Evolutionary conservation across 1,140 invertebrate species (phyloP), one percentile per base, ranked within the genome.

Genomic region (Leucophenga varia): DNA sequence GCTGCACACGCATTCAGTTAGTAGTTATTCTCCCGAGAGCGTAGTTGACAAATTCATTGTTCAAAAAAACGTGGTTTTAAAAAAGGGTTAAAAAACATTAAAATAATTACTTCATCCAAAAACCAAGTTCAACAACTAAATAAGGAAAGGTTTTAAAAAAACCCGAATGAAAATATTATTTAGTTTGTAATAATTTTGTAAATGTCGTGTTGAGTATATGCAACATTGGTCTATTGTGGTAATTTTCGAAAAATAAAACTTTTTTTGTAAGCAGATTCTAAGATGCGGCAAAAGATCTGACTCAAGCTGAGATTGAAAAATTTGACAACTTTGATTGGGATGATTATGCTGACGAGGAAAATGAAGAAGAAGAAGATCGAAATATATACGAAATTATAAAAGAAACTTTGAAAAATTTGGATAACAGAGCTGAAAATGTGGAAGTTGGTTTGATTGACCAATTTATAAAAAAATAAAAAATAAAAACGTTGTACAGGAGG

Each of bases 181-280:
- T 53, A 35, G 7, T 35, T 44, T 48, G 18, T 40, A 36, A 41
- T 53, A 39, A 42, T 40, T 45, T 46, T 41, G 21, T 39, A 47
- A 39, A 40, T 41, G 22, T 41, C 43, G 8, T 38, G 34, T 47
- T 47, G 16, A 21, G 39, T 47, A 52, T 36, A 47, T 36, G 32
- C 22, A 52, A 52, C 31, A 47, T 44, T 50, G 42, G 48, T 50
- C 41, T 40, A 45, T 39, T 48, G 38, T 48, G 39, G 28, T 32
- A 42, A 45, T 43, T 43, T 50, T 44, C 34, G 41, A 38, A 39
- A 44, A 43, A 43, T 37, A 43, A 40, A 35, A 34, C 18, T 35
- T 51, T 43, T 51, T 40, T 25, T 43, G 22, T 44, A 40, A 44
- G 22, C 36, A 51, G 22, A 32, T 51, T 51, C 36, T 51, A 45